Evolutionary conservation across 64 coral and sea anemone genomes (phyloP), one percentile per base, ranked within the genome.

Genomic region (Orbicella faveolata): DNA sequence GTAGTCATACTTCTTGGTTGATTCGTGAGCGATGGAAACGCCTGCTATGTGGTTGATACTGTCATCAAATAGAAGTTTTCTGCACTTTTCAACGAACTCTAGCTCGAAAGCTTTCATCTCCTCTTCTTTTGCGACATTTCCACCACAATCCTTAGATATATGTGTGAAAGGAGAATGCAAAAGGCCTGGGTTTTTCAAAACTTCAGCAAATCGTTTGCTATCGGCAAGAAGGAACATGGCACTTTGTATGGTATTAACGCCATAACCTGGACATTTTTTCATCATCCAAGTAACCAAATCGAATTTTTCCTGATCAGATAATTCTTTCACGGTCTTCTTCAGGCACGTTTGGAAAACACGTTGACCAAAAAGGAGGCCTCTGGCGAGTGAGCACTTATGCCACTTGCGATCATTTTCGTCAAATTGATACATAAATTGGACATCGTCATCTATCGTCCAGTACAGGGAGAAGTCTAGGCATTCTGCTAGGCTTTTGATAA

Each of bases 391-490:
- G 30, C 80, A 92, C 62, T 78, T 92, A 1, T 76, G 52, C 90
- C 90, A 92, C 54, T 63, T 52, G 34, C 82, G 80, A 39, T 76
- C 80, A 86, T 92, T 87, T 34, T n/a, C 83, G 30, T 86, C 82
- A 70, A 85, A 92, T 37, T 87, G 35, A 36, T 86, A 85, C 55
- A 92, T 63, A 41, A 78, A 92, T 23, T 87, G 73, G 25, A 92
- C 86, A 33, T 92, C 82, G 37, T 92, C 90, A 66, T 92, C 90
- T 20, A 92, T 78, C 30, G 90, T 92, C 90, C 90, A 92, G 48
- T 92, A 92, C 34, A 87, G 59, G 9, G 52, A 53, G 19, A 92
- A 84, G 1, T 92, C 66, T 23, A 92, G 21, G 23, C 61, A 52
- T 19, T 92, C 81, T 10, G 90, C 81, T 52, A 92, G 23, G 26